Conservation (phyloP, 2,888 invertebrate genomes). For the Ormyrus pomaceus region DNA sequence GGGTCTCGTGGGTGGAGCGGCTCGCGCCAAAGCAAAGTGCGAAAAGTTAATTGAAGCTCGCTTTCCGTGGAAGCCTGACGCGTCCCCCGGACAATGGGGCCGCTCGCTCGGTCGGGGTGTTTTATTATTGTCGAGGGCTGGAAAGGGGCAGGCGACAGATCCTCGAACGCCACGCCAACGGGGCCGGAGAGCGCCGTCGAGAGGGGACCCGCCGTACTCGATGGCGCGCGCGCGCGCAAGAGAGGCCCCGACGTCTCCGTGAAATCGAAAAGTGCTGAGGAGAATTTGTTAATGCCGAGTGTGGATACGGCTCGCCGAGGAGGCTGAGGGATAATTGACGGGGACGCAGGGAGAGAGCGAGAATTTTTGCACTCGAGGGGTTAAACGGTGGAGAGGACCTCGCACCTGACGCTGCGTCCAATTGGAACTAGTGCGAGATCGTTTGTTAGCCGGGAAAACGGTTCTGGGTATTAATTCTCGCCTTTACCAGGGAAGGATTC, state of each 20-base stretch:
- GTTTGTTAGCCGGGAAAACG: too few relatives aligned
- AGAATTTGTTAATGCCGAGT: not conserved
- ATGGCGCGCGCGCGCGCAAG: too few relatives aligned
- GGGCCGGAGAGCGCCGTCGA: not conserved
- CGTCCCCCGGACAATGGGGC: slow-evolving; percentile 66
- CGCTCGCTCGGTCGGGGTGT: slow-evolving; percentile 69
- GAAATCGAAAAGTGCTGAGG: slow-evolving; percentile 2
- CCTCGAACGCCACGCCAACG: slow-evolving; percentile 44
- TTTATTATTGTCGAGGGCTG: slow-evolving; percentile 71
- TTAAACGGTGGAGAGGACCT: too few relatives aligned
- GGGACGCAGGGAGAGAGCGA: not conserved
- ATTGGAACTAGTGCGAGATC: not conserved
- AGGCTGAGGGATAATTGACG: slow-evolving; percentile 18
- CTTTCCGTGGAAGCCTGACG: slow-evolving; percentile 63
- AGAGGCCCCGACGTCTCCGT: not conserved
- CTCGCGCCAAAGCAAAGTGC: slow-evolving; percentile 62
- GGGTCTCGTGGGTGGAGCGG: slow-evolving; percentile 59
- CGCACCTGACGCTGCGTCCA: slow-evolving; percentile 21
- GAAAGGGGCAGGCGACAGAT: slow-evolving; percentile 56
- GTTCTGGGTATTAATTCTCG: too few relatives aligned
- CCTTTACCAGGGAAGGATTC: too few relatives aligned
- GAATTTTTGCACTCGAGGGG: slow-evolving; percentile 33
- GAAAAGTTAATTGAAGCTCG: slow-evolving; percentile 73
- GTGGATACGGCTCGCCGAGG: not conserved
- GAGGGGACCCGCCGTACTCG: not conserved